Conservation (phyloP, 2,888 invertebrate genomes). For the Eueremaeus valkanovi region DNA sequence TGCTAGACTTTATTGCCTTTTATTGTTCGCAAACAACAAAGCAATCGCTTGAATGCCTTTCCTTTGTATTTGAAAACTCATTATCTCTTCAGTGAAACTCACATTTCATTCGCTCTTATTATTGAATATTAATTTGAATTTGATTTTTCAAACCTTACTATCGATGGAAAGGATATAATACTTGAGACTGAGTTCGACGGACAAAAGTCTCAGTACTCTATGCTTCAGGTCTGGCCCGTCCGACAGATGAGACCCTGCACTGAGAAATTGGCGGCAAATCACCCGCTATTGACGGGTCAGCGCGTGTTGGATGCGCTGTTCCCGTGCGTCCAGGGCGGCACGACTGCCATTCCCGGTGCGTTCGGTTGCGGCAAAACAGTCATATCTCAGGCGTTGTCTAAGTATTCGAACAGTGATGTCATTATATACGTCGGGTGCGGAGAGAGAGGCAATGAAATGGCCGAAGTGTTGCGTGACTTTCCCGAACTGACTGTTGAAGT, state of each 20-base stretch:
- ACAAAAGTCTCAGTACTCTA: constrained; percentile 80
- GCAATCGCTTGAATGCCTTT: too few relatives aligned
- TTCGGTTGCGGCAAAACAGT: constrained; percentile 99
- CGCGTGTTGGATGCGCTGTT: constrained; percentile 96
- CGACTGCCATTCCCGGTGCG: constrained; percentile 98
- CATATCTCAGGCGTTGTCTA: constrained; percentile 97
- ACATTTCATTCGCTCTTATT: not conserved
- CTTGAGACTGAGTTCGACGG: constrained; percentile 99
- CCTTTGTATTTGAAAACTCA: not conserved
- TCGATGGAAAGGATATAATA: constrained; percentile 70
- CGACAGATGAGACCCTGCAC: constrained; percentile 93
- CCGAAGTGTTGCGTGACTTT: constrained; percentile 97
- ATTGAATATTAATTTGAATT: too few relatives aligned
- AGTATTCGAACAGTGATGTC: constrained; percentile 99
- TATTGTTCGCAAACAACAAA: not conserved
- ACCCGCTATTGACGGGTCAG: constrained; percentile 96
- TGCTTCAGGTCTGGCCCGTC: constrained; percentile 99
- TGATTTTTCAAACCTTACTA: too few relatives aligned
- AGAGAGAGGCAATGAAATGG: constrained; percentile 99
- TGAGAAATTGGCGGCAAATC: constrained; percentile 97
- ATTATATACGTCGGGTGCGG: constrained; percentile 99
- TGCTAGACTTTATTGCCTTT: too few relatives aligned
- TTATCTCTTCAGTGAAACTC: not conserved
- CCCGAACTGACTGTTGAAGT: constrained; percentile 96
- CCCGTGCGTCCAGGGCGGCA: constrained; percentile 98